These are phyloP conservation scores for Bombyx mori DNA, from an alignment of 1,140 invertebrate genomes.

Conservation along the genomic window DNA sequence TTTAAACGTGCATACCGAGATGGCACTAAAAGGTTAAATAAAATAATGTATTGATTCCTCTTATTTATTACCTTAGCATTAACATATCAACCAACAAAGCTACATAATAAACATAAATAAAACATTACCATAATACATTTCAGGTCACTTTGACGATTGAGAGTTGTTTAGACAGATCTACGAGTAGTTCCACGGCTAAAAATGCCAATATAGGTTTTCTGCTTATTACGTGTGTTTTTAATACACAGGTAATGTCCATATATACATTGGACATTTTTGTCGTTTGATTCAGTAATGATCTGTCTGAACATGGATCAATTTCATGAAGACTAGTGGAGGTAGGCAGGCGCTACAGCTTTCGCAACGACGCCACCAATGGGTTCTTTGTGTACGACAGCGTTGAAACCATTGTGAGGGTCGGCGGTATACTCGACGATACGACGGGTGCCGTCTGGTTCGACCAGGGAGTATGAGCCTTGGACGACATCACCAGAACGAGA, in stretches of 20 bases:
- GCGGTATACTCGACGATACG: constrained; percentile 78
- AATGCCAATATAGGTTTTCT: background rate
- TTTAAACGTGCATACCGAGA: background rate
- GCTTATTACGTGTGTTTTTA: background rate
- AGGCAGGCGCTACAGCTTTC: constrained; percentile 38
- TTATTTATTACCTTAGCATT: constrained; percentile 60
- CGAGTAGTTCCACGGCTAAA: background rate
- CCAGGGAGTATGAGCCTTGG: constrained; percentile 75
- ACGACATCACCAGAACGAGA: constrained; percentile 75
- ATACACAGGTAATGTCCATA: background rate
- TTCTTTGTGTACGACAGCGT: constrained; percentile 67
- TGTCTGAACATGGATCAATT: background rate
- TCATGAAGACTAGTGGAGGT: constrained; percentile 27
- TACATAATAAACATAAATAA: constrained; percentile 29
- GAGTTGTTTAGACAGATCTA: constrained; percentile 15
- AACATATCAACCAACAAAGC: constrained; percentile 34
- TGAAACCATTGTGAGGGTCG: constrained; percentile 71
- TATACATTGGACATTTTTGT: background rate
- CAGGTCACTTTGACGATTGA: constrained; percentile 24
- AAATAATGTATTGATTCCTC: constrained; percentile 36
- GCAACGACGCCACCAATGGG: constrained; percentile 40
- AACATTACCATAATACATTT: constrained; percentile 27
- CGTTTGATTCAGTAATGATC: background rate
- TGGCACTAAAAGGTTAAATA: background rate
- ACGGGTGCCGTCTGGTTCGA: constrained; percentile 77